phyloP scores from a whole-genome alignment of 23 tunicate species.

The Corella eumyota region DNA sequence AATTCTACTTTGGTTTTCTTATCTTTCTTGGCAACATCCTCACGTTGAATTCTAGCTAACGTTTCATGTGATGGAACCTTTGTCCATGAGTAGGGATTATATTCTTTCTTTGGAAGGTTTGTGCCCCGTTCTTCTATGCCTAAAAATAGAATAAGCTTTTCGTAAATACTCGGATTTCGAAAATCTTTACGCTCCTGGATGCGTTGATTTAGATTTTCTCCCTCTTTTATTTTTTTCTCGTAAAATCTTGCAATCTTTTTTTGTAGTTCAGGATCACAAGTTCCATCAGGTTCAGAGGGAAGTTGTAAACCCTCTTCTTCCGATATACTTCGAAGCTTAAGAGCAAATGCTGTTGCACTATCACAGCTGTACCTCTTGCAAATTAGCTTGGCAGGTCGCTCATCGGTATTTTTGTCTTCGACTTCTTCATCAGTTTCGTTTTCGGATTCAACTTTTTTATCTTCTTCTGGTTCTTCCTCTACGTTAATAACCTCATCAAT shows the following conservation, averaged over 20 bases:
- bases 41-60: constrained; percentile 81
- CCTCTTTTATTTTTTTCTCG: constrained; percentile 55
- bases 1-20: constrained; percentile 81
- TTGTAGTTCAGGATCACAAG: constrained; percentile 40
- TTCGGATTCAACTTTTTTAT: constrained; percentile 6
- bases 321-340: constrained; percentile 27
- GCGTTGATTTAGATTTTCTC: constrained; percentile 51
- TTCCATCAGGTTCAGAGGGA: constrained; percentile 72
- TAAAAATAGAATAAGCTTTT: constrained; percentile 62
- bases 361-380: constrained; percentile 65
- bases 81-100: constrained; percentile 74
- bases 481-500: constrained; percentile 11
- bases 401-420: neutral
- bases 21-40: constrained; percentile 76
- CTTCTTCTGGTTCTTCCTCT: constrained; percentile 25
- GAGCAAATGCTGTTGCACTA: constrained; percentile 70
- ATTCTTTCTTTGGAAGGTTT: constrained; percentile 79
- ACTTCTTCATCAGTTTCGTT: constrained; percentile 16
- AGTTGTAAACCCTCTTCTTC: constrained; percentile 52
- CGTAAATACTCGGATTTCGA: constrained; percentile 93
- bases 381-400: constrained; percentile 33
- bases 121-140: constrained; percentile 93
- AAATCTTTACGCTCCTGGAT: constrained; percentile 79
- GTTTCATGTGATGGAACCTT: constrained; percentile 69
- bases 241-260: constrained; percentile 45